Base-by-base conservation (phyloP, 2,113 vertebrate species). In the Pseudopipra pipra region DNA sequence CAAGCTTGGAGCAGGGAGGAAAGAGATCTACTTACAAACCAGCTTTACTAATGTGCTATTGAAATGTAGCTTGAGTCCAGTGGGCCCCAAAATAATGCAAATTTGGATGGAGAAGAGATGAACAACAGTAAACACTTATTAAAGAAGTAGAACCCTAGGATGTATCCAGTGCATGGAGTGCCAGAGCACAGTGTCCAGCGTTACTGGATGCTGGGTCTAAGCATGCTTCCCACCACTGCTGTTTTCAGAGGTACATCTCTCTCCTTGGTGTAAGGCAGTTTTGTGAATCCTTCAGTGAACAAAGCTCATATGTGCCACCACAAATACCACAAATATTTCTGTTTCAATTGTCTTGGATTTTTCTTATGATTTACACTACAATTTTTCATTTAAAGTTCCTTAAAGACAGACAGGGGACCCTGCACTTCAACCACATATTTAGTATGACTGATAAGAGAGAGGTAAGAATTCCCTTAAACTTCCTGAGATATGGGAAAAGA, bases 81-180 rank as follows among this genome's bases (percentile, higher is more conserved):
- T 10, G 25, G 22, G 37, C 8, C 22, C 46, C 17, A 74, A 87
- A 66, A 35, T 1, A 68, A 74, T 22, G 27, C 14, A 55, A 31
- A 70, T 59, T 37, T 72, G 13, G 4, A 23, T 51, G 63, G 44
- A 87, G 51, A 77, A 84, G 37, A 80, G 20, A 37, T 13, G 25
- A 61, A 6, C 6, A 55, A 33, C 6, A 77, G 33, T 5, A 43
- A 63, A 30, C 7, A 14, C 4, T 73, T 11, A 18, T 7, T 54
- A 56, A 89, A 67, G 37, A 28, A 56, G 35, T 3, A 33, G 33
- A 78, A 27, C 11, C 18, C 37, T 18, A 24, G n/a, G 25, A 55
- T 2, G 2, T 11, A 41, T 4, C 25, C 74, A 33, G 39, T 10
- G 63, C 27, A n/a, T 0, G 2, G 33, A 5, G 5, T 37, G 51